Evolutionary conservation across 2,113 vertebrate genomes (phyloP).

Genomic region (Rhinolophus ferrumequinum): DNA sequence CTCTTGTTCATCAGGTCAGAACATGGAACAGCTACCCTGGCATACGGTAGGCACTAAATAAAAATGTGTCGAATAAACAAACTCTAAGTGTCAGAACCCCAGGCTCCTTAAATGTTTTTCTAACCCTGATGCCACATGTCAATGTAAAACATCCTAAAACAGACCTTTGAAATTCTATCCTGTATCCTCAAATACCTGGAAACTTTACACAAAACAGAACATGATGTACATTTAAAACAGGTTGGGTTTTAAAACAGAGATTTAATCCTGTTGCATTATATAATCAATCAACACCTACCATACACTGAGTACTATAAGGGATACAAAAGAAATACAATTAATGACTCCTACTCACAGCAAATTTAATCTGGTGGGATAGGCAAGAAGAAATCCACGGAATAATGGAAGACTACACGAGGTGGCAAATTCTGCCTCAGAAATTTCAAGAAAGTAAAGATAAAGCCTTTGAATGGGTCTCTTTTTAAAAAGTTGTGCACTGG

Average conservation of each 20-base stretch:
- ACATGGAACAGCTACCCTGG: background rate
- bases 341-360: background rate
- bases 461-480: background rate
- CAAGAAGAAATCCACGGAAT: background rate
- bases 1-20: background rate
- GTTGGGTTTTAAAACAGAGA: background rate
- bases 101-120: background rate
- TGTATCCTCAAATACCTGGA: background rate
- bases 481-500: background rate
- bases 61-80: background rate
- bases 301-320: background rate
- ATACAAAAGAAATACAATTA: background rate
- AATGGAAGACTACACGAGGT: background rate
- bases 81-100: background rate
- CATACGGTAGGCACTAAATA: background rate
- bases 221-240: background rate
- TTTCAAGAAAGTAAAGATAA: background rate
- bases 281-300: background rate
- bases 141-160: background rate
- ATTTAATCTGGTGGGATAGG: background rate
- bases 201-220: background rate
- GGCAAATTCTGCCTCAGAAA: background rate
- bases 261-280: background rate
- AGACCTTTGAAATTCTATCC: background rate
- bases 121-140: background rate